phyloP scores from a whole-genome alignment of 2,113 vertebrate genomes.

The Maccullochella peelii region DNA sequence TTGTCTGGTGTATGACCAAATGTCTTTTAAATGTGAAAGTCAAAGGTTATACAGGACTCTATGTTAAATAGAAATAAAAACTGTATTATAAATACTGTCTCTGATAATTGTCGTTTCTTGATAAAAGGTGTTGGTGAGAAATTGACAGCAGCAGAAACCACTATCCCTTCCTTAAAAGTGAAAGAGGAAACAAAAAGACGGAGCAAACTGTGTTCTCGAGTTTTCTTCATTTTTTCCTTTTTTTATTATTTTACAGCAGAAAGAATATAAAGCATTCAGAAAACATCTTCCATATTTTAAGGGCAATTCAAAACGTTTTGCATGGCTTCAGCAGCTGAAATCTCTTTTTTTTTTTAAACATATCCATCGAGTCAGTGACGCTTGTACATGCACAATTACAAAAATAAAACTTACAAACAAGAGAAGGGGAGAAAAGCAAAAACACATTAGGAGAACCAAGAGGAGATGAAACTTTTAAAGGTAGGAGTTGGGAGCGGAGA shows the following conservation, averaged over 20 bases:
- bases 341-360: constrained; percentile 90
- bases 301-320: constrained; percentile 99
- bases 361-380: constrained; percentile 99
- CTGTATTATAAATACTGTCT: constrained; percentile 30
- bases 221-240: constrained; percentile 92
- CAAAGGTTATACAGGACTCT: constrained; percentile 13
- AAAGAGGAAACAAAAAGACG: constrained; percentile 64
- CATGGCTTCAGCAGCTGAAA: constrained; percentile 99
- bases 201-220: constrained; percentile 74
- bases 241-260: constrained; percentile 99
- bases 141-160: background rate
- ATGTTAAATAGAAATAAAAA: constrained; percentile 63
- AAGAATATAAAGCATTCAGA: constrained; percentile 99
- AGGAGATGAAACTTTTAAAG: constrained; percentile 74
- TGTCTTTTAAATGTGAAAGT: constrained; percentile 34
- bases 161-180: background rate
- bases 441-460: constrained; percentile 79
- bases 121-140: constrained; percentile 8
- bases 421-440: constrained; percentile 76
- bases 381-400: constrained; percentile 99
- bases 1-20: constrained; percentile 31
- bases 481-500: constrained; percentile 68
- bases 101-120: constrained; percentile 14
- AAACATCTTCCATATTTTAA: constrained; percentile 99
- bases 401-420: constrained; percentile 99